Percentiles rank a stretch among this genome's conserved stretches.
Conservation (phyloP, 2,113 vertebrate genomes). For the Cavia porcellus region DNA sequence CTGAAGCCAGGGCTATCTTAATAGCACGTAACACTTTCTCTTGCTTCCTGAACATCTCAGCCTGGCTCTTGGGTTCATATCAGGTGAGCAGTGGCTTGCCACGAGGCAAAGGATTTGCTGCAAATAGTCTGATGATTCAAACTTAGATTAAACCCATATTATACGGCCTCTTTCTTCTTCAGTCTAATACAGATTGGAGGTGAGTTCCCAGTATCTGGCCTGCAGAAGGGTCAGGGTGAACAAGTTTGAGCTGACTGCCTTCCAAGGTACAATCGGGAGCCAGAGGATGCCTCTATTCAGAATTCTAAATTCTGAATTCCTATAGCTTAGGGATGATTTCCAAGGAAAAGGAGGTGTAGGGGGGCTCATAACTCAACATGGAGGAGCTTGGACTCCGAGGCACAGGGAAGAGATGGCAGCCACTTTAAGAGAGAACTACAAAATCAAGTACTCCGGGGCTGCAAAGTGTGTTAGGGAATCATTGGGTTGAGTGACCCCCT, state of each 20-base stretch:
- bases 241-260: not conserved
- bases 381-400: not conserved
- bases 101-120: not conserved
- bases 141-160: not conserved
- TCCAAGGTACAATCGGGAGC: not conserved
- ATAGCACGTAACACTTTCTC: not conserved
- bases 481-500: not conserved
- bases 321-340: not conserved
- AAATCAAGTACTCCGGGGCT: not conserved
- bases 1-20: not conserved
- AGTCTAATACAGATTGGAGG: not conserved
- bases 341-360: not conserved
- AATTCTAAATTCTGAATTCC: not conserved
- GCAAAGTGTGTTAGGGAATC: not conserved
- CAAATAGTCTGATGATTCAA: not conserved
- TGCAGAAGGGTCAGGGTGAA: not conserved
- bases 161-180: not conserved
- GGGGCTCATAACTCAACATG: not conserved
- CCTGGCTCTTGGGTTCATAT: not conserved
- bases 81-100: not conserved
- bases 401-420: not conserved
- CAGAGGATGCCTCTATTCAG: not conserved
- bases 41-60: not conserved
- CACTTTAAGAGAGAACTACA: not conserved
- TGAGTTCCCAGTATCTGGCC: not conserved